Evolutionary conservation across 2,113 vertebrate species (phyloP).

Genomic region (Chloroceryle aenea): DNA sequence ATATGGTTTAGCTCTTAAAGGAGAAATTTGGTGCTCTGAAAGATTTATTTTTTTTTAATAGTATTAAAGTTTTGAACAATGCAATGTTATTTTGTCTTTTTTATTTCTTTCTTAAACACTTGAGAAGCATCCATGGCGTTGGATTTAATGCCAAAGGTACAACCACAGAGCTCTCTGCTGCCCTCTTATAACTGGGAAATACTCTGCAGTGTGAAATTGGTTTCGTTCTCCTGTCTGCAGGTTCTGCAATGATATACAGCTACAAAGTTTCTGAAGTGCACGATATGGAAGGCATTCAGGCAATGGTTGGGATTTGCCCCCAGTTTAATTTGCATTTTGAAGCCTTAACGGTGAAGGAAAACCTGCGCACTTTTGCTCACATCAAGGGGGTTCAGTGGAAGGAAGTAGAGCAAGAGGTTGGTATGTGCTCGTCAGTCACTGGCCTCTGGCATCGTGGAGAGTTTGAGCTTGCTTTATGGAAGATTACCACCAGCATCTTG

Average conservation of each 20-base stretch:
- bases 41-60: background rate
- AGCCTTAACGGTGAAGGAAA: slow-evolving; percentile 90
- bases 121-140: no score
- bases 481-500: background rate
- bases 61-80: background rate
- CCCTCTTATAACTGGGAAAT: background rate
- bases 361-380: slow-evolving; percentile 87
- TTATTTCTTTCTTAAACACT: background rate
- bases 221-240: slow-evolving; percentile 36
- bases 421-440: background rate
- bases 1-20: background rate
- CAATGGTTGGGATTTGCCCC: slow-evolving; percentile 87
- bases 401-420: slow-evolving; percentile 75
- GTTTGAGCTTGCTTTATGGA: background rate
- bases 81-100: background rate
- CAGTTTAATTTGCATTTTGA: slow-evolving; percentile 92
- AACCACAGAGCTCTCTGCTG: background rate
- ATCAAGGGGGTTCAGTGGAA: slow-evolving; percentile 85
- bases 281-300: slow-evolving; percentile 77
- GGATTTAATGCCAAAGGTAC: background rate
- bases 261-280: slow-evolving; percentile 76
- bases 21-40: background rate
- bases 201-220: background rate
- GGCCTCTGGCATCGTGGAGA: background rate
- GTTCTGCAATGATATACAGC: slow-evolving; percentile 83